Evolutionary conservation across 2,888 invertebrate species (phyloP), one percentile per base, ranked within the genome.

Genomic region (Lepidocyrtoides sp.): DNA sequence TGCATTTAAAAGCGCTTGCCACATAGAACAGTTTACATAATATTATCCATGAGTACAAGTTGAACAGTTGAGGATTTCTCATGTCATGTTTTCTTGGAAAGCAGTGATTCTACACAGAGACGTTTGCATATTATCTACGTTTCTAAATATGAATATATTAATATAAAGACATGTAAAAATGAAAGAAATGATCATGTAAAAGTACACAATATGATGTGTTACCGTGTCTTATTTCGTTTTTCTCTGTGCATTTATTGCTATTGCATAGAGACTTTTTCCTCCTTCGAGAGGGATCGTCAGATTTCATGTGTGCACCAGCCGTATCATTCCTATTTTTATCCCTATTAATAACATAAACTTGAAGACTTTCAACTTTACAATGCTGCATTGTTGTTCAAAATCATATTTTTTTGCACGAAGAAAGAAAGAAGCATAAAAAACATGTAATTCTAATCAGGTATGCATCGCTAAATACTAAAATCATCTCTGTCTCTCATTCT

Each of bases 381-480:
- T 69, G 84, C 72, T 72, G 54, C 72, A 54, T 69, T 66, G 84
- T 84, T 84, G 69, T 72, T 32, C 54, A 36, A 81, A 81, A 81
- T 81, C 54, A 81, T 81, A 72, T 72, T 69, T 77, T 81, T 86
- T 86, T 86, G 48, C 79, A 79, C 41, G 60, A 29, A 60, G 69
- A 88, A 26, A 87, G 48, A 69, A 48, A 85, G 72, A 44, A 17
- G 14, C 12, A 75, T 66, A 32, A 86, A 77, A 86, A 77, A 86
- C 77, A 26, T 86, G 86, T 48, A 87, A 79, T 79, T 79, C 60
- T 79, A 86, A 77, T 86, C 75, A 86, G 79, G 89, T 89, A 89
- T 89, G 81, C 89, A 82, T 82, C 66, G 89, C 89, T 89, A 89
- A 89, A 72, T 89, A 69, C 79, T 51, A 88, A 88, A 88, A 88